Evolutionary conservation across 2,113 vertebrate species (phyloP), one percentile per base, ranked within the genome.

Genomic region (Ciconia stormi): DNA sequence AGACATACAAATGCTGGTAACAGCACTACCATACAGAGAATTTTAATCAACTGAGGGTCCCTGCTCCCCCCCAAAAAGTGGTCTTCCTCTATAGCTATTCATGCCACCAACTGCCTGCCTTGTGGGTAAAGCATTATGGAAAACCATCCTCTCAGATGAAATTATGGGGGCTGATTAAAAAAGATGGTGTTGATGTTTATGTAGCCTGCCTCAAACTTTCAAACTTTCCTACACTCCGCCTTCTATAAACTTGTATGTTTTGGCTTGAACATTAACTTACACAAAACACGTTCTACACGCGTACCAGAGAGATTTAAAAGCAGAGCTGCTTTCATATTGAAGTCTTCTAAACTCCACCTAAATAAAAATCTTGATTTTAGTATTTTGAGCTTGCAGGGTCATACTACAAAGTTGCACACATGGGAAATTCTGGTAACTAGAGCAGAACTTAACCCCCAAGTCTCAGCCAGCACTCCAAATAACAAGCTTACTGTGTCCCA

Each of bases 281-380:
- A 15, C 3, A 36, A 69, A 92, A 42, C 53, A 66, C 0, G 0
- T 70, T 82, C 49, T 59, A 27, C 40, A 77, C 2, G 0, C 1
- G 14, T 17, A 36, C 50, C 3, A 3, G 36, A 34, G 44, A 93
- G 55, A 55, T 52, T 59, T 59, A 59, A 82, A 85, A 36, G 56
- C 40, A 67, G 25, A 85, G 52, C 14, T 76, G 40, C 34, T 72
- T 69, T 82, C 53, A 34, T 8, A 42, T 0, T 27, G 23, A 38
- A 76, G 17, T 55, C 12, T 80, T 34, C 80, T 38, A 16, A 82
- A 76, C 30, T 56, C 4, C 5, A 56, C 34, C 58, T 71, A 58
- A 9, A 44, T 10, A 81, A 70, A 80, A 2, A 17, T 20, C 14
- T 61, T 23, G 10, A 40, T 80, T 38, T 78, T 16, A 2, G 13